Evolutionary conservation across 2,888 invertebrate species (phyloP), one percentile per base, ranked within the genome.

Genomic region (Oligia fasciuncula): DNA sequence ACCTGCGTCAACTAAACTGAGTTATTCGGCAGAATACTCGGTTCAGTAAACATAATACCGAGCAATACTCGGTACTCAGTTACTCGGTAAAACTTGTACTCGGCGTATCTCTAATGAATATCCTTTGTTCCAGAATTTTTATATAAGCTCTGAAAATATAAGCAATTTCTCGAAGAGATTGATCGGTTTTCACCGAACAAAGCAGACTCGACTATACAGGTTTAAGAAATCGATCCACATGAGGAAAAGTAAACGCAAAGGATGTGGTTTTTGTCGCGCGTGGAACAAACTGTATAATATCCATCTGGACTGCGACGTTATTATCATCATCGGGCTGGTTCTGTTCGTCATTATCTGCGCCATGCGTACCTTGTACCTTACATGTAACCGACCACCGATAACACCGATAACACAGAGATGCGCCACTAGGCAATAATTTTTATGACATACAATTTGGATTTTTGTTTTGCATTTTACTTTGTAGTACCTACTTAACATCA

Each of bases 141-240:
- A 65, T n/a, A 11, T 4, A 17, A 19, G 23, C 68, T 46, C 72
- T 65, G 63, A 43, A 71, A 85, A 82, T 73, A 77, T 78, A 40
- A 76, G 11, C 66, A 79, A 70, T 80, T 87, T 81, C 76, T 76
- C 35, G 63, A 67, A 43, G 57, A 17, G 23, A 85, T 91, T 93
- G 90, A 89, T 86, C 83, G 71, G 68, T 29, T 80, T 84, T 35
- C 76, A 77, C 71, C 82, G 65, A 23, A 90, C 83, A 35, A 90
- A 84, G 57, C 76, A 77, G 57, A 88, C 81, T 35, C 86, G 80
- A 43, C 74, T 90, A 5, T 84, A 88, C 71, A 89, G 88, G 13
- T 73, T 93, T 35, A 92, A 91, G 72, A 87, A 87, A 77, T 81
- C 86, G 1, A 87, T 91, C 11, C 90, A 89, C 68, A 70, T 90